These are phyloP conservation scores for Hydrophis major DNA, from an alignment of 2,797 vertebrate species.

Conservation along the genomic window DNA sequence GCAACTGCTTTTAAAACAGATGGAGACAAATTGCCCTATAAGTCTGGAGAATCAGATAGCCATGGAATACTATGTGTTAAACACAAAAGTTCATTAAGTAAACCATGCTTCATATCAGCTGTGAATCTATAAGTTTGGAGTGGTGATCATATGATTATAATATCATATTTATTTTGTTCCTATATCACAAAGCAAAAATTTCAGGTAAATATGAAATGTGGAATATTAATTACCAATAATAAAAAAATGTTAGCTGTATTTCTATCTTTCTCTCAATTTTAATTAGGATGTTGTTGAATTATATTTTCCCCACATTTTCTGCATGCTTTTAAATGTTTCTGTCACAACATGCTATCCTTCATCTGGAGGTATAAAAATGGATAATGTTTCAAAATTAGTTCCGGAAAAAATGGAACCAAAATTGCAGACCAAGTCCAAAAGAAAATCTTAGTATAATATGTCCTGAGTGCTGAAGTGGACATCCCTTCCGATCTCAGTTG, in stretches of 20 bases:
- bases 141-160: neutral
- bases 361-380: constrained; percentile 4
- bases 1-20: neutral
- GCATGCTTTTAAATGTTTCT: neutral
- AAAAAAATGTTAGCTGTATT: neutral
- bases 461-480: neutral
- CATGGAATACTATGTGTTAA: neutral
- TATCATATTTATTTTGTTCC: neutral
- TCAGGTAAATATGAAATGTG: neutral
- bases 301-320: neutral
- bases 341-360: neutral
- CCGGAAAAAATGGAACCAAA: neutral
- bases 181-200: neutral
- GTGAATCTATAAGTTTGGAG: neutral
- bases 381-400: neutral
- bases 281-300: neutral
- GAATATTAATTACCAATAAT: neutral
- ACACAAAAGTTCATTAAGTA: neutral
- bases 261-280: neutral
- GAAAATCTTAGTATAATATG: constrained; percentile 11
- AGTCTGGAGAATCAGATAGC: neutral
- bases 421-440: neutral
- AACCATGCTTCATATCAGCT: neutral
- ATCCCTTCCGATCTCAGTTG: neutral
- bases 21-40: neutral